Evolutionary conservation across 2,888 invertebrate genomes (phyloP).

Genomic region (Linyphia triangularis): DNA sequence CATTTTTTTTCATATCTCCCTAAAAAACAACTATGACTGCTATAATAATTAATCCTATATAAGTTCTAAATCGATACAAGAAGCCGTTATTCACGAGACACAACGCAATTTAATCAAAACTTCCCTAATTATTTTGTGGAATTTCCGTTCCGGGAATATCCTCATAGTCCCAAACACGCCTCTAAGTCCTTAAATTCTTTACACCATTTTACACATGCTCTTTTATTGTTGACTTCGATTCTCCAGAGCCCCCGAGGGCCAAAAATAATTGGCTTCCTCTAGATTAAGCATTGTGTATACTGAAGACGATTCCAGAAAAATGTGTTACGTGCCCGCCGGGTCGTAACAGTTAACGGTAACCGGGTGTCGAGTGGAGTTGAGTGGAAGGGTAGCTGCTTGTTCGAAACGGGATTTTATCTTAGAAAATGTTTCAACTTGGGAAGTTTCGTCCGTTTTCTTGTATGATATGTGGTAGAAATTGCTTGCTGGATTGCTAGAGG

Average conservation of each 20-base stretch:
- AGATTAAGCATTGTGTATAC: constrained; percentile 38
- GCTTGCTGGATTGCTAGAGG: background rate
- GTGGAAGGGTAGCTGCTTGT: background rate
- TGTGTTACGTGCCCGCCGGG: constrained; percentile 65
- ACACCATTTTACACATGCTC: constrained; percentile 1
- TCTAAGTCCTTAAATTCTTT: background rate
- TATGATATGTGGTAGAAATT: background rate
- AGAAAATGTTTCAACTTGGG: background rate
- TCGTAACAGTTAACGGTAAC: constrained; percentile 24
- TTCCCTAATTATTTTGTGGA: too few relatives aligned
- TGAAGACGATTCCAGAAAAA: constrained; percentile 24
- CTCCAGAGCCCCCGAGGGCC: constrained; percentile 7
- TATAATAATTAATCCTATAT: too few relatives aligned
- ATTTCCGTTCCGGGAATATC: too few relatives aligned
- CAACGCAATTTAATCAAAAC: too few relatives aligned
- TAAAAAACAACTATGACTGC: too few relatives aligned
- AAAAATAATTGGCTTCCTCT: constrained; percentile 62
- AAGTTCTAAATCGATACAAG: too few relatives aligned
- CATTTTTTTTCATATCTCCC: too few relatives aligned
- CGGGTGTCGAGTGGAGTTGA: background rate
- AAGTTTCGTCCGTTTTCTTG: background rate
- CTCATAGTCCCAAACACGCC: background rate
- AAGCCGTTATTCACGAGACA: too few relatives aligned
- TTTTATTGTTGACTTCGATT: constrained; percentile 3
- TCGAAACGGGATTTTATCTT: background rate